Percentiles rank a stretch among this genome's conserved stretches.
These are phyloP conservation scores for Apamea epomidion DNA, from an alignment of 2,888 invertebrate genomes.

Conservation along the genomic window DNA sequence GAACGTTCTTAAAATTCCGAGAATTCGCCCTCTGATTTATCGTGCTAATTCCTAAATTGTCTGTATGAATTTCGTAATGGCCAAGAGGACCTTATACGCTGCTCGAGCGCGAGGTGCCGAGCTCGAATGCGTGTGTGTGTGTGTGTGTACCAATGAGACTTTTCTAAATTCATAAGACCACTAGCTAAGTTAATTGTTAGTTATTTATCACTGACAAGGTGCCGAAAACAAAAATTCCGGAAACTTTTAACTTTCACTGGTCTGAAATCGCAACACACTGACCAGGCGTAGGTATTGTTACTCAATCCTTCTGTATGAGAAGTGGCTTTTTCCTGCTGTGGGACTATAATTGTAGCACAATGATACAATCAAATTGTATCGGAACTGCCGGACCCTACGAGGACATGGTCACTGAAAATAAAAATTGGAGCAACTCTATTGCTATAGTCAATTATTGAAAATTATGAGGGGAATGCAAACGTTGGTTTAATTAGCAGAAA, in stretches of 20 bases:
- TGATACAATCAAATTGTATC: conserved; percentile 18
- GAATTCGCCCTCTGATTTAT: neutral
- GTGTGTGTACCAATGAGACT: neutral
- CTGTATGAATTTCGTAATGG: neutral
- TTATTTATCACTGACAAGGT: neutral
- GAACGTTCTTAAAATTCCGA: too few species aligned
- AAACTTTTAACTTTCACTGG: neutral
- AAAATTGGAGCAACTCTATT: conserved; percentile 1
- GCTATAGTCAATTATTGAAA: conserved; percentile 11
- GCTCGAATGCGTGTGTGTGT: too few species aligned
- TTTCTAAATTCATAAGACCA: neutral
- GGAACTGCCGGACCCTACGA: conserved; percentile 4
- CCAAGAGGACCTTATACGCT: neutral
- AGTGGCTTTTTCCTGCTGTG: conserved; percentile 10
- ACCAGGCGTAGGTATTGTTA: neutral
- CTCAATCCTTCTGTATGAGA: conserved; percentile 2
- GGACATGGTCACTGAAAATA: conserved; percentile 1
- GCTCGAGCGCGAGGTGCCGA: neutral
- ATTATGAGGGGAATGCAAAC: neutral
- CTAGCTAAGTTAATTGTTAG: neutral
- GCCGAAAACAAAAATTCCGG: too few species aligned
- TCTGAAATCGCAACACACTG: neutral
- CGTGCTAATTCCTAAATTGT: neutral
- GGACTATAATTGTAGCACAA: conserved; percentile 18
- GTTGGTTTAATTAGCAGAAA: conserved; percentile 4